Evolutionary conservation across 1,140 invertebrate genomes (phyloP).

Genomic region (Holcopasites calliopsidis): DNA sequence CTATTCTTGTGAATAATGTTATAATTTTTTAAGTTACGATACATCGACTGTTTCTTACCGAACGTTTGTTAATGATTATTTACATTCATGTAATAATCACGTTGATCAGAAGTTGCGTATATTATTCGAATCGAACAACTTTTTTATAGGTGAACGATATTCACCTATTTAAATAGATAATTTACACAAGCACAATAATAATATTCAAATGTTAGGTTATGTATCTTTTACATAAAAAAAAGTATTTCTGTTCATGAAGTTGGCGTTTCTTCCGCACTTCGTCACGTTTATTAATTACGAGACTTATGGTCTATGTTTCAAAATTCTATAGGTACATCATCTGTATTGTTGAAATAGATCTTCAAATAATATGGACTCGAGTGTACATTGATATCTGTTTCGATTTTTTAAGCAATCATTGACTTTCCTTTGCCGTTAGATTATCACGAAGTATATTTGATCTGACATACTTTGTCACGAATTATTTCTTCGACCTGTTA

Average conservation of each 20-base stretch:
- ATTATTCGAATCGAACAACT: no score
- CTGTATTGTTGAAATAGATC: neutral
- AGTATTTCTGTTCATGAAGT: neutral
- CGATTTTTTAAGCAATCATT: neutral
- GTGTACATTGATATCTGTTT: neutral
- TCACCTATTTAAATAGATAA: no score
- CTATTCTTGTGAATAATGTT: neutral
- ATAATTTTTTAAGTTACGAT: neutral
- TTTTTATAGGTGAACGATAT: no score
- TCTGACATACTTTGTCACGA: neutral
- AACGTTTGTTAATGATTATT: neutral
- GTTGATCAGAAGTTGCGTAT: neutral
- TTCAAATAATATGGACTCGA: neutral
- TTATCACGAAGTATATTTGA: neutral
- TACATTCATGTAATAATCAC: neutral
- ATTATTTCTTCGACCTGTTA: neutral
- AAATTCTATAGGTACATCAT: neutral
- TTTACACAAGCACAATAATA: no score
- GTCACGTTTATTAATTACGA: conserved; percentile 11
- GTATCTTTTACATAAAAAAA: neutral
- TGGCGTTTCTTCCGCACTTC: neutral
- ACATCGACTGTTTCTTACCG: conserved; percentile 4
- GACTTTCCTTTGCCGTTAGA: neutral
- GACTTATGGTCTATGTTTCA: conserved; percentile 8
- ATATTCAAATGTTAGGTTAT: conserved; percentile 16